These are phyloP conservation scores for Trididemnum nubilum DNA, from an alignment of 23 tunicate species.

Conservation along the genomic window DNA sequence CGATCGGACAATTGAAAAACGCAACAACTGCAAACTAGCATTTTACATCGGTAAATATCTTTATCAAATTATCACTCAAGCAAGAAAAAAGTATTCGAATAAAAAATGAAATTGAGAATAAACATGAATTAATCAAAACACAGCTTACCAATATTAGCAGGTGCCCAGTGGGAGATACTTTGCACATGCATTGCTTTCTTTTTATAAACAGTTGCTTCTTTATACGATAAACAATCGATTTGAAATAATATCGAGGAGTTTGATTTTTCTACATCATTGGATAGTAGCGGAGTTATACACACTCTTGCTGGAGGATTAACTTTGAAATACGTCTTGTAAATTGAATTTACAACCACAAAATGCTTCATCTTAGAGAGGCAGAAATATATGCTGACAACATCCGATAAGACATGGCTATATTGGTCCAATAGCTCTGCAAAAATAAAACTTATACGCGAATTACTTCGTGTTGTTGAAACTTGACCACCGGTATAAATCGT, in stretches of 20 bases:
- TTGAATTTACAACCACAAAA: conserved; percentile 50
- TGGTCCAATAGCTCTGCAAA: conserved; percentile 36
- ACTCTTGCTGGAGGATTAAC: conserved; percentile 78
- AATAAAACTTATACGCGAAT: too few relatives aligned
- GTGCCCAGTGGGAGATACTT: conserved; percentile 93
- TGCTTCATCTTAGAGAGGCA: conserved; percentile 61
- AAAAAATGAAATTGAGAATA: too few relatives aligned
- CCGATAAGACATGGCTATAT: conserved; percentile 18
- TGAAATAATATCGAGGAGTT: conserved; percentile 26
- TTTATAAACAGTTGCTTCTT: neutral
- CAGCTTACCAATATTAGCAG: conserved; percentile 82
- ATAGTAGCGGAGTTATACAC: conserved; percentile 40
- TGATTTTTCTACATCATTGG: neutral
- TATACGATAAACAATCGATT: conserved; percentile 52
- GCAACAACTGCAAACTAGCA: too few relatives aligned
- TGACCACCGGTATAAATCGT: too few relatives aligned
- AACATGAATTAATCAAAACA: too few relatives aligned
- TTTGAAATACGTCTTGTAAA: conserved; percentile 57
- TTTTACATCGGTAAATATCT: too few relatives aligned
- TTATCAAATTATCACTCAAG: too few relatives aligned
- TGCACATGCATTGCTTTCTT: conserved; percentile 79
- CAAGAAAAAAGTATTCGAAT: too few relatives aligned
- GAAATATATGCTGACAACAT: conserved; percentile 49
- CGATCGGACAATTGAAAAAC: neutral
- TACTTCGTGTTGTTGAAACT: too few relatives aligned